phyloP scores from a whole-genome alignment of 1,140 invertebrate species.

The Atopsyche davidsoni region DNA sequence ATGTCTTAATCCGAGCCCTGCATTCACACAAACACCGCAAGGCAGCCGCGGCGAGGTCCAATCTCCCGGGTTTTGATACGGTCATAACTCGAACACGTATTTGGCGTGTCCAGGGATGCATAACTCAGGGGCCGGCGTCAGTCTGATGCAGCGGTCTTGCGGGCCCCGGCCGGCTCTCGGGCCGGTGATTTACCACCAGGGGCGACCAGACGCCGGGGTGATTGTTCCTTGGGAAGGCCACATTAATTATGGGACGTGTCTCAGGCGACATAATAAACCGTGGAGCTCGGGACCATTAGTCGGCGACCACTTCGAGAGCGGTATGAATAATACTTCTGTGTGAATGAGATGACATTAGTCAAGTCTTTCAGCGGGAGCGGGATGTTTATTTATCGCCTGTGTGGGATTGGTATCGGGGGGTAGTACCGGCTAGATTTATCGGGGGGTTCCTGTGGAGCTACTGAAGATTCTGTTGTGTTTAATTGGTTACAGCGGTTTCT shows the following conservation, averaged over 20 bases:
- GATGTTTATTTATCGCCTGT: no score
- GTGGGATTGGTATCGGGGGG: no score
- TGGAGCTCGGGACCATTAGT: neutral
- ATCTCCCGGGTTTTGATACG: constrained; percentile 11
- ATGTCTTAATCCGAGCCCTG: no score
- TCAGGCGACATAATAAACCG: constrained; percentile 6
- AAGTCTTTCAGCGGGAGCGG: no score
- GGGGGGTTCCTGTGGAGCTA: no score
- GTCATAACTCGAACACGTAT: constrained; percentile 15
- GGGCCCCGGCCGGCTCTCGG: constrained; percentile 2
- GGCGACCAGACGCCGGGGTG: constrained; percentile 12
- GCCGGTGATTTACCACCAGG: constrained; percentile 17
- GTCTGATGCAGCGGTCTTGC: neutral
- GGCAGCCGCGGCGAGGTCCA: constrained; percentile 3
- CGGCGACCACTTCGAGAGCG: no score
- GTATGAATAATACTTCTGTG: no score
- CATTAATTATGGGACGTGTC: constrained; percentile 17
- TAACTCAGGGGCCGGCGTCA: neutral
- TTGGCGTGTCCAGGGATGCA: constrained; percentile 12
- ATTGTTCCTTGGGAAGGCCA: constrained; percentile 14
- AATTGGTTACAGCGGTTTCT: no score
- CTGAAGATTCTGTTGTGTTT: no score
- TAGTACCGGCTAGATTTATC: no score
- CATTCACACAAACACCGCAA: no score
- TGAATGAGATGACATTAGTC: no score